Percentiles rank a stretch among this genome's conserved stretches.
phyloP scores from a whole-genome alignment of 2,888 invertebrate species.

The Tetramorium bicarinatum region DNA sequence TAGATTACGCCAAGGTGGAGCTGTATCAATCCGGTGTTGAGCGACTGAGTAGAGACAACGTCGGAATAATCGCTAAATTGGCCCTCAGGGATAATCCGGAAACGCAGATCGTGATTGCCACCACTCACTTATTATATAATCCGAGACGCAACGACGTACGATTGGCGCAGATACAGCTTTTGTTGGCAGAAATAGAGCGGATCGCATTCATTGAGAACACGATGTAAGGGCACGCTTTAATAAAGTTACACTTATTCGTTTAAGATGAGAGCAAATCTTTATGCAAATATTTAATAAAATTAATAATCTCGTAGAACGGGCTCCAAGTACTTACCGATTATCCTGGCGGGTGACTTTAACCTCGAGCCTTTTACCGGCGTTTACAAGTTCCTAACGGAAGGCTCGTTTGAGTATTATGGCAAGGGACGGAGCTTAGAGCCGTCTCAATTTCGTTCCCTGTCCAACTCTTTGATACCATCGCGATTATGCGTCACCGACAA shows the following conservation, averaged over 20 bases:
- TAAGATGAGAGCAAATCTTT: background rate
- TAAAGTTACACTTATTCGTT: background rate
- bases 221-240: conserved; percentile 72
- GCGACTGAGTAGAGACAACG: conserved; percentile 94
- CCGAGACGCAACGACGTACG: conserved; percentile 95
- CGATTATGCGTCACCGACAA: conserved; percentile 87
- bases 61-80: conserved; percentile 94
- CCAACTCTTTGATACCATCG: conserved; percentile 83
- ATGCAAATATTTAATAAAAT: background rate
- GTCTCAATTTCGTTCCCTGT: conserved; percentile 65
- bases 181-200: conserved; percentile 95
- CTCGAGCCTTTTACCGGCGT: conserved; percentile 92
- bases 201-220: conserved; percentile 88
- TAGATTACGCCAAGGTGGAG: conserved; percentile 91
- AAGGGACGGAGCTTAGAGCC: conserved; percentile 85
- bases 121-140: conserved; percentile 98
- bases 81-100: conserved; percentile 87
- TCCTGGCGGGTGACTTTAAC: conserved; percentile 98
- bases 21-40: conserved; percentile 89
- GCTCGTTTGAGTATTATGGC: conserved; percentile 87
- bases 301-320: conserved; percentile 73
- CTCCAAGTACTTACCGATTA: conserved; percentile 90
- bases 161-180: conserved; percentile 94
- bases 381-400: conserved; percentile 90
- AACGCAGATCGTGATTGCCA: conserved; percentile 92